Conservation (phyloP, 2,888 invertebrate genomes). For the Koerneria pararmatus region DNA sequence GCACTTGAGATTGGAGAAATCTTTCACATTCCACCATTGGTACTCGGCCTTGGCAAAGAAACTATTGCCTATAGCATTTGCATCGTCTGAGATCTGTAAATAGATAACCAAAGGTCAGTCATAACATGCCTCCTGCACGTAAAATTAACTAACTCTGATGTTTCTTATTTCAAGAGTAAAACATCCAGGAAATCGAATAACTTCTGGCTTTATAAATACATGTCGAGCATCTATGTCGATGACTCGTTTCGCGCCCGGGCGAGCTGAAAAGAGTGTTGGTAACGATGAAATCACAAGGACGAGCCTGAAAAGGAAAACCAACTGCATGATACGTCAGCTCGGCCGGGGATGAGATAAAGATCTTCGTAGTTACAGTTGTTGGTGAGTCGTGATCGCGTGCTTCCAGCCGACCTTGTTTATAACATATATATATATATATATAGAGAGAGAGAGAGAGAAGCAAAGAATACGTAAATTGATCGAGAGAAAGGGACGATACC, state of each 20-base stretch:
- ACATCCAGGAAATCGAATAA: constrained; percentile 58
- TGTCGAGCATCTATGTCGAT: constrained; percentile 54
- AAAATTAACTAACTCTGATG: constrained; percentile 33
- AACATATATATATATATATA: too few relatives aligned
- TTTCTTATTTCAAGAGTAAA: constrained; percentile 58
- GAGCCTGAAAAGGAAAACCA: constrained; percentile 33
- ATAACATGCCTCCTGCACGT: background rate
- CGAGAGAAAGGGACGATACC: background rate
- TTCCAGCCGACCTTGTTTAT: constrained; percentile 15
- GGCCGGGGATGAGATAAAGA: constrained; percentile 56
- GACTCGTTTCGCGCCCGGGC: constrained; percentile 50
- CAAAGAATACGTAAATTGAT: background rate
- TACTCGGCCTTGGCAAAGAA: constrained; percentile 60
- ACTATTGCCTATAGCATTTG: constrained; percentile 50
- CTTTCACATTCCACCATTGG: constrained; percentile 59
- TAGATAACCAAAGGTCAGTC: background rate
- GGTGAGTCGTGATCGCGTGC: constrained; percentile 19
- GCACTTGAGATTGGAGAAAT: constrained; percentile 57
- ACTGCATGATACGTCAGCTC: constrained; percentile 58
- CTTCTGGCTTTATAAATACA: constrained; percentile 54
- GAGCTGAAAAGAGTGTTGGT: constrained; percentile 37
- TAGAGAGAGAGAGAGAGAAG: background rate
- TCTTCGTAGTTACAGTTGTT: constrained; percentile 54
- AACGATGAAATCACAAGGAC: too few relatives aligned
- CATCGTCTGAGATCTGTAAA: constrained; percentile 39